Base-by-base conservation (phyloP, 2,888 invertebrate species). In the Heliconius charithonia region DNA sequence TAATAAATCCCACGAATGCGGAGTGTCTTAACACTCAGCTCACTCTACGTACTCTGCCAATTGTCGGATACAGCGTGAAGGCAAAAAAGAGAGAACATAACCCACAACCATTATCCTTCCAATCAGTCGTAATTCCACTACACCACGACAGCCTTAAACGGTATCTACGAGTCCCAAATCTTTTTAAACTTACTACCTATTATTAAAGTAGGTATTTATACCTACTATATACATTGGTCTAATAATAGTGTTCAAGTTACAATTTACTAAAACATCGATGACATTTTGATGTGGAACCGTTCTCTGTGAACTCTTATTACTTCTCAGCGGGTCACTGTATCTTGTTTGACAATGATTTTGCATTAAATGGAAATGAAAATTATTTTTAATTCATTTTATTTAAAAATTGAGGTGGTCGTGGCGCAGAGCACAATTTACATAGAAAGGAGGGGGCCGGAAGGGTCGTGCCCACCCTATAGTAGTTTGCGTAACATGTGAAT, bases 221-320 rank as follows among this genome's bases (percentile, higher is more conserved):
- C 37, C 32, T 59, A 72, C 25, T 72, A 72, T 72, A 37, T 69
- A 51, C 19, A 41, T 7, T n/a, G n/a, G 41, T 25, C 69, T 69
- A 59, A 72, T 72, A 72, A 70, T 79, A 51, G 6, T 41, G 25
- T 62, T 16, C 27, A 32, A 37, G 32, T 29, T 51, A 62, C 87
- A 88, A 87, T 89, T 90, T 90, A 90, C 89, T 89, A 85, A 91
- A 90, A 90, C 93, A 91, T 87, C 89, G 93, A 94, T 94, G 94
- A 93, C 93, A 94, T 94, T 93, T 92, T 90, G 94, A 94, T 93
- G 92, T 87, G 85, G 88, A 85, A 86, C 87, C 82, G 86, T 89
- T 90, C 88, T 45, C 87, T 88, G 90, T 91, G 27, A 32, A 92
- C 90, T 90, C 89, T 92, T 92, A 93, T 93, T 93, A 92, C 86